These are phyloP conservation scores for Mycetomoellerius zeteki DNA, from an alignment of 1,140 invertebrate genomes.

Conservation along the genomic window DNA sequence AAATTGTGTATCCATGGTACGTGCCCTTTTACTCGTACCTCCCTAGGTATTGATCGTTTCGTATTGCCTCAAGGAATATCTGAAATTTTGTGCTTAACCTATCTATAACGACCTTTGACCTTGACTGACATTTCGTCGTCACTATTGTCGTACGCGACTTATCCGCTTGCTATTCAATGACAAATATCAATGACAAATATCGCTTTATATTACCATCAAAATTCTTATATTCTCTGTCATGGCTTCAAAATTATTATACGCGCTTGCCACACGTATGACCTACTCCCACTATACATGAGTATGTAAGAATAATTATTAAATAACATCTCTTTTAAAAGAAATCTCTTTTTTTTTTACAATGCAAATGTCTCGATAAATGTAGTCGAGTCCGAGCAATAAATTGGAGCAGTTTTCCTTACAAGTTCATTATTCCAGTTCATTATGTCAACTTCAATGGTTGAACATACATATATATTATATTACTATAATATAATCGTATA, in stretches of 20 bases:
- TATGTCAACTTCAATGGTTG: not conserved
- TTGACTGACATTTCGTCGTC: slow-evolving; percentile 78
- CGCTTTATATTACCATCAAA: not conserved
- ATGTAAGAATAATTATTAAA: not conserved
- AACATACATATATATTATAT: not conserved
- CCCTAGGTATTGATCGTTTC: not conserved
- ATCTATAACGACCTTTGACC: slow-evolving; percentile 70
- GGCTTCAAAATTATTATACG: not conserved
- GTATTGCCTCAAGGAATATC: not conserved
- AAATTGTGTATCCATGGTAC: not conserved
- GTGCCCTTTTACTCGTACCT: not conserved
- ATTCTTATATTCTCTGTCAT: not conserved
- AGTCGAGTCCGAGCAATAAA: not conserved
- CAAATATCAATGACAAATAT: not conserved
- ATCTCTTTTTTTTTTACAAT: slow-evolving; percentile 27
- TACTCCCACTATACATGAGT: not conserved
- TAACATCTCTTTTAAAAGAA: not conserved
- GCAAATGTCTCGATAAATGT: not conserved
- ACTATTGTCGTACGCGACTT: not conserved
- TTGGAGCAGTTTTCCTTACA: not conserved
- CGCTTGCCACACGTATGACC: not conserved
- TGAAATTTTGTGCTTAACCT: slow-evolving; percentile 35
- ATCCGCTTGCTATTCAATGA: not conserved
- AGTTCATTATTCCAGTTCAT: not conserved
- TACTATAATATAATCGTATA: not conserved